phyloP scores from a whole-genome alignment of 2,797 vertebrate species.

The Lepilemur septentrionalis region DNA sequence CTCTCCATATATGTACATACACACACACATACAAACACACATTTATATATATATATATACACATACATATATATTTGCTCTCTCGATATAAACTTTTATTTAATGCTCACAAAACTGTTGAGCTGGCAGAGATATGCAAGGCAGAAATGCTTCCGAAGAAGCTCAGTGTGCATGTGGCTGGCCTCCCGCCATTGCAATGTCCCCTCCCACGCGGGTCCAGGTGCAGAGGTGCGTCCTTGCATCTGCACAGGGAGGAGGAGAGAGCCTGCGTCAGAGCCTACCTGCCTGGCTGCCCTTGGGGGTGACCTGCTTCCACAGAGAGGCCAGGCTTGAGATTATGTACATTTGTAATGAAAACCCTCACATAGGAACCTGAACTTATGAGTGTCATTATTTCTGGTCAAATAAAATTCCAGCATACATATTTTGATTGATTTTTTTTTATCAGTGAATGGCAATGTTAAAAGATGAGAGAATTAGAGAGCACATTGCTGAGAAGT shows the following conservation, averaged over 20 bases:
- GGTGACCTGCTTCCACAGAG: not conserved
- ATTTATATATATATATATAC: not conserved
- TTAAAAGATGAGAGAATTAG: slow-evolving; percentile 47
- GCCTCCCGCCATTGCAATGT: accelerated
- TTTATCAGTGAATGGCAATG: not conserved
- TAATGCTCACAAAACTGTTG: not conserved
- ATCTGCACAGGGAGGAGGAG: not conserved
- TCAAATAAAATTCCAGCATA: slow-evolving; percentile 3
- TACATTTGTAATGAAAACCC: slow-evolving; percentile 19
- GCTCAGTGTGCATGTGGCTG: accelerated
- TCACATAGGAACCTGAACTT: slow-evolving; percentile 35
- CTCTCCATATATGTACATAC: accelerated
- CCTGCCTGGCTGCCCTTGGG: accelerated
- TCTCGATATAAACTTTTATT: not conserved
- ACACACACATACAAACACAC: not conserved
- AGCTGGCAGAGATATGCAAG: accelerated
- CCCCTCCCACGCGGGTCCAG: accelerated
- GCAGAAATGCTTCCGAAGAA: not conserved
- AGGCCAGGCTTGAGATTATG: not conserved
- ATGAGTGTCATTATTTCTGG: slow-evolving; percentile 54
- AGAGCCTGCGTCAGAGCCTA: accelerated
- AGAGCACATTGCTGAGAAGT: not conserved
- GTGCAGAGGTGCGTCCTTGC: not conserved
- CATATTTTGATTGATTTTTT: slow-evolving; percentile 60
- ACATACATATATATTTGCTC: too few species aligned